Evolutionary conservation across 2,113 vertebrate species (phyloP).

Genomic region (Tiliqua scincoides): DNA sequence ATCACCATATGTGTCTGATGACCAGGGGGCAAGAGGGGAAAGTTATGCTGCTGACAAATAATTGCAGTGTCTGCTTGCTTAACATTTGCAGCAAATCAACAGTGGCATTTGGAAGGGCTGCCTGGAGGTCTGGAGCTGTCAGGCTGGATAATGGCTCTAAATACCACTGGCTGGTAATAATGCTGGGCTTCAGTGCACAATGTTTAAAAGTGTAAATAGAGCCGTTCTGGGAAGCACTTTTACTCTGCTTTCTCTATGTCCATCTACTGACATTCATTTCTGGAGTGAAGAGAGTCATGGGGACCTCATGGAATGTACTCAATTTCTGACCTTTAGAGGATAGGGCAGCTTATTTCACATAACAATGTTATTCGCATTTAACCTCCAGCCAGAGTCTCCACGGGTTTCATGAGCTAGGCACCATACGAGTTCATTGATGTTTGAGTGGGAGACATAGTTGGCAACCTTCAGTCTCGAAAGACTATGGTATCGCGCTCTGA

Average conservation of each 20-base stretch:
- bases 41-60: conserved; percentile 60
- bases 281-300: background rate
- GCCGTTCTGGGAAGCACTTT: conserved; percentile 11
- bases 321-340: conserved; percentile 45
- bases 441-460: background rate
- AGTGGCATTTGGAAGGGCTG: conserved; percentile 59
- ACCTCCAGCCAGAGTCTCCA: background rate
- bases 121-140: conserved; percentile 60
- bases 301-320: background rate
- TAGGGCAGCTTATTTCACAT: background rate
- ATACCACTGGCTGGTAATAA: conserved; percentile 60
- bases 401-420: accelerated
- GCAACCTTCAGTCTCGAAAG: too few species aligned
- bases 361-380: background rate
- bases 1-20: conserved; percentile 33
- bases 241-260: background rate
- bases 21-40: conserved; percentile 47
- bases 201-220: conserved; percentile 35
- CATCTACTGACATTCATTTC: conserved; percentile 42
- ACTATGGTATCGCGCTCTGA: too few species aligned
- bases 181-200: background rate
- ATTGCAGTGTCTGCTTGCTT: conserved; percentile 59
- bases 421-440: accelerated
- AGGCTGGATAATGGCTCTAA: conserved; percentile 57
- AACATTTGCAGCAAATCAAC: conserved; percentile 62